A percentile compares a stretch with the other conserved stretches of the same genome.
phyloP scores from a whole-genome alignment of 2,113 vertebrate genomes.

The Cyrtonyx montezumae region DNA sequence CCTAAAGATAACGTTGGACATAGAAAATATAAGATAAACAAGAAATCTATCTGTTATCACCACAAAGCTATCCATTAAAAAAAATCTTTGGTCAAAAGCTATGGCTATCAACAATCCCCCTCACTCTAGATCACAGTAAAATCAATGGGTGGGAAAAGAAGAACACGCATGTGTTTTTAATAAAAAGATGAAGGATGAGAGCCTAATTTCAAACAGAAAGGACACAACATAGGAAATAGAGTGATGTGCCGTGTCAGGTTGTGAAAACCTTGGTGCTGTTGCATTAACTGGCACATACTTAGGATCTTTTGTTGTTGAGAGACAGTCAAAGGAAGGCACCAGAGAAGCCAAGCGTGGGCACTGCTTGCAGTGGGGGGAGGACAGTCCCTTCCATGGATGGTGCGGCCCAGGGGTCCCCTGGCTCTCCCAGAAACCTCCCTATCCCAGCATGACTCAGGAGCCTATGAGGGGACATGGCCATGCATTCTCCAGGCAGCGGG shows the following conservation, averaged over 20 bases:
- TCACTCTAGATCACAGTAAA: rapidly evolving
- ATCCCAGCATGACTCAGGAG: rapidly evolving
- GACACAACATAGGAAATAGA: not conserved
- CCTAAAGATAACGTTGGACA: not conserved
- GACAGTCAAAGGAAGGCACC: not conserved
- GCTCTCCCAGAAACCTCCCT: not conserved
- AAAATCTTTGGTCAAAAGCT: not conserved
- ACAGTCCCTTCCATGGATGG: not conserved
- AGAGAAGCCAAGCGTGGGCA: not conserved
- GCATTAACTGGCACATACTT: not conserved
- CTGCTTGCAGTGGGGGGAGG: not conserved
- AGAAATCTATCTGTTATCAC: not conserved
- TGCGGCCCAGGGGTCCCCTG: rapidly evolving
- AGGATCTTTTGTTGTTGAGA: not conserved
- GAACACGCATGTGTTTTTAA: not conserved
- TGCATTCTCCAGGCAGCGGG: not conserved
- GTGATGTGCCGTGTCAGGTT: not conserved
- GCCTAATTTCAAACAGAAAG: not conserved
- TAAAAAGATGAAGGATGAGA: not conserved
- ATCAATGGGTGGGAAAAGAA: not conserved
- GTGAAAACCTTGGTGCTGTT: not conserved
- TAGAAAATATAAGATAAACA: not conserved
- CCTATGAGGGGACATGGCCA: not conserved
- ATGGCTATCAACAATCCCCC: not conserved
- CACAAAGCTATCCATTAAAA: not conserved